Percentiles rank a stretch among this genome's conserved stretches.
Evolutionary conservation across 1,140 invertebrate genomes (phyloP).

Genomic region (Halesus radiatus): DNA sequence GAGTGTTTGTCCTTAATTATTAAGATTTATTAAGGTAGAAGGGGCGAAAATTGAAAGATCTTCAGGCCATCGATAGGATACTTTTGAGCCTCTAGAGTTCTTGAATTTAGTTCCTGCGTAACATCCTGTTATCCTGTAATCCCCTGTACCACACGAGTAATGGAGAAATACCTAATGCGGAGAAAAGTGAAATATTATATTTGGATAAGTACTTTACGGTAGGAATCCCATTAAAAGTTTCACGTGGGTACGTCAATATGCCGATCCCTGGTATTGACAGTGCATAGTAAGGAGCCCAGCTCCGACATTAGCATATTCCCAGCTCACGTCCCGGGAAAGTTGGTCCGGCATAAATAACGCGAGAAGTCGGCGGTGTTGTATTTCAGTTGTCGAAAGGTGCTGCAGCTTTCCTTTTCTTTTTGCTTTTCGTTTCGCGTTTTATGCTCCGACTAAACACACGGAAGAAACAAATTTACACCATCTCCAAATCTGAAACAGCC

Average conservation of each 20-base stretch:
- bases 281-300: slow-evolving; percentile 12
- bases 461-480: slow-evolving; percentile 46
- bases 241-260: slow-evolving; percentile 17
- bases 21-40: no score
- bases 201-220: slow-evolving; percentile 29
- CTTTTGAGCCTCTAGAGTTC: no score
- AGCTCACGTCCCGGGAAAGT: slow-evolving; percentile 35
- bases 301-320: slow-evolving; percentile 20
- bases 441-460: slow-evolving; percentile 36
- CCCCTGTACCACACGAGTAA: no score
- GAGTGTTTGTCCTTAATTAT: no score
- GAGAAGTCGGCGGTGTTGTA: slow-evolving; percentile 40
- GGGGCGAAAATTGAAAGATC: no score
- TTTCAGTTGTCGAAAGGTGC: slow-evolving; percentile 49
- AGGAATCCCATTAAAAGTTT: slow-evolving; percentile 29
- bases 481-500: neutral
- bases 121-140: no score
- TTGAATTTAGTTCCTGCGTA: no score
- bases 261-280: slow-evolving; percentile 29
- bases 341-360: slow-evolving; percentile 47
- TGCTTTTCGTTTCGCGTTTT: slow-evolving; percentile 26
- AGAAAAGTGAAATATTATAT: slow-evolving; percentile 3
- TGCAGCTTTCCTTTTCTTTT: no score
- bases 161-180: no score
- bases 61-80: no score